These are phyloP conservation scores for Styela plicata DNA, from an alignment of 23 tunicate genomes.

Conservation along the genomic window DNA sequence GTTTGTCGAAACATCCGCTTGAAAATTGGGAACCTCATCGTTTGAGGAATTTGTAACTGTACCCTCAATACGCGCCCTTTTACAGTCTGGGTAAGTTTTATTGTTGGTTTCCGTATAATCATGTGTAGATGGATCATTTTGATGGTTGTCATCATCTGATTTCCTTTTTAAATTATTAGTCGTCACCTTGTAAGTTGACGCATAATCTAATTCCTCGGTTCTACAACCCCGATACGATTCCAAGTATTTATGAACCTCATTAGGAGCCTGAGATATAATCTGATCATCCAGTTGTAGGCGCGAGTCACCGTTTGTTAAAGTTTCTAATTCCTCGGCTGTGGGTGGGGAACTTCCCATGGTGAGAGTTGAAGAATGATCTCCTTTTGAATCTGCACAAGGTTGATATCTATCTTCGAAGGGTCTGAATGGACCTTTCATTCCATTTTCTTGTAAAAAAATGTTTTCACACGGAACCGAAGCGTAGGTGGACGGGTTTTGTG, in stretches of 20 bases:
- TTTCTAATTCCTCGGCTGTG: background rate
- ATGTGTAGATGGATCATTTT: background rate
- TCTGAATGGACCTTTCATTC: conserved; percentile 2
- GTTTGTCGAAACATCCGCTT: too few species aligned
- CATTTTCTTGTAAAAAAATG: background rate
- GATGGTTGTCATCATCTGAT: background rate
- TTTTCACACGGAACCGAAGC: background rate
- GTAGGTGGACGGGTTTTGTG: background rate
- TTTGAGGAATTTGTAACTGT: too few species aligned
- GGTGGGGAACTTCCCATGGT: background rate
- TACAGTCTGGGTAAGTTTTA: too few species aligned
- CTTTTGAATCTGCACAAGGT: background rate
- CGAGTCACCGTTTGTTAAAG: background rate
- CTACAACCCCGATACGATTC: background rate
- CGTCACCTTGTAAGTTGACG: background rate
- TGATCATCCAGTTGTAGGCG: background rate
- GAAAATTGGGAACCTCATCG: too few species aligned
- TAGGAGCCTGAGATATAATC: background rate
- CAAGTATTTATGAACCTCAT: background rate
- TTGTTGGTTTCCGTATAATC: too few species aligned
- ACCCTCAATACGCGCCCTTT: too few species aligned
- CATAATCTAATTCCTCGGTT: background rate
- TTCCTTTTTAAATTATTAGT: background rate
- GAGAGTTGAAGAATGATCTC: background rate
- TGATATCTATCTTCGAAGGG: background rate